Evolutionary conservation across 92 coral and sea anemone species (phyloP), one percentile per base, ranked within the genome.

Genomic region (Porites divaricata): DNA sequence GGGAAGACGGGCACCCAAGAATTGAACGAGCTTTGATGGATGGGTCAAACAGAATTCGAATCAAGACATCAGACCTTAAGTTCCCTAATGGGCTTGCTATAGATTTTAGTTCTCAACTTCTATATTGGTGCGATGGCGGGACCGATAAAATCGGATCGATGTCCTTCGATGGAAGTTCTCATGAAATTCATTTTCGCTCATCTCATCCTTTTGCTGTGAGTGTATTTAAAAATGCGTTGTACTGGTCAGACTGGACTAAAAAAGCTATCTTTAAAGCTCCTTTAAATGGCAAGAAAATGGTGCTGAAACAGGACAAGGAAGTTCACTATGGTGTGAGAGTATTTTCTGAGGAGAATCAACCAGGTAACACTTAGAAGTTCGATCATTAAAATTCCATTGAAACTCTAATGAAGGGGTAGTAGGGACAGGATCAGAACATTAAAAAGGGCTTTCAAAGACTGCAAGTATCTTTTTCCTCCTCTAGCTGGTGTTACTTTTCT

Each of bases 51-150:
- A 91, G 95, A 79, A 89, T 13, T 19, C 85, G 71, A 0, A 68
- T 96, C 20, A 83, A 86, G 79, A 80, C 28, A 28, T 28, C 12
- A 1, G 53, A 63, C 6, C 81, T 94, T 14, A 87, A 88, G 12
- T 92, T 16, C 80, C 90, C 88, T 12, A 96, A 96, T 57, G 98
- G 98, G 25, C 66, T 96, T 64, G 92, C 98, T 22, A 85, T 96
- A 68, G 98, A 96, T 87, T 95, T 88, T 77, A 77, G 66, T 26
- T 48, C 84, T 26, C 71, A 91, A 57, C 76, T 85, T 66, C 83
- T 96, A 58, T 96, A 87, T 75, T 96, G 96, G 96, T 93, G 93
- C 52, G 99, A 96, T 25, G 99, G 97, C 0, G 72, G 79, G 50
- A 75, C 25, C 23, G 90, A 93, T 63, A 15, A 41, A 24, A 95